Percentiles rank a stretch among this genome's conserved stretches.
Evolutionary conservation across 2,888 invertebrate species (phyloP).

Genomic region (Iphiclides podalirius): DNA sequence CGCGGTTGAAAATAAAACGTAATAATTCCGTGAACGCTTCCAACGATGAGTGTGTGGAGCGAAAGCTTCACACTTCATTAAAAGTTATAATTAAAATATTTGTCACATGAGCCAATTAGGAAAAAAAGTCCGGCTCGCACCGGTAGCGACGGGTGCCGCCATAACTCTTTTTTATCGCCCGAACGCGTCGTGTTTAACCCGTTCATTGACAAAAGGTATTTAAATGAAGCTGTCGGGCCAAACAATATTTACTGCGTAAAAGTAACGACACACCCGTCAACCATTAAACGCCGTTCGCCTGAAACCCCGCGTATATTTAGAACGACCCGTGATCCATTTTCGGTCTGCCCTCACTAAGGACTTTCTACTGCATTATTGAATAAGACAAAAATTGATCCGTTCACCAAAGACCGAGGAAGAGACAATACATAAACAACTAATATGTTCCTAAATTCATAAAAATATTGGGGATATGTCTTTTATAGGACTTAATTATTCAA

Average conservation of each 20-base stretch:
- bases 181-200: conserved; percentile 67
- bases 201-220: conserved; percentile 80
- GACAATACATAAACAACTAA: too few relatives aligned
- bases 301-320: conserved; percentile 45
- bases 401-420: too few relatives aligned
- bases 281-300: conserved; percentile 54
- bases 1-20: conserved; percentile 3
- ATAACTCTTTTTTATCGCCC: conserved; percentile 76
- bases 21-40: background rate
- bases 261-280: conserved; percentile 54
- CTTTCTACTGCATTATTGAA: too few relatives aligned
- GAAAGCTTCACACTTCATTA: conserved; percentile 22
- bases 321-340: conserved; percentile 12
- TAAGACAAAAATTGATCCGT: too few relatives aligned
- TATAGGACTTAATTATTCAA: too few relatives aligned
- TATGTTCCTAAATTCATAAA: too few relatives aligned
- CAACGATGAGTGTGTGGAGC: too few relatives aligned
- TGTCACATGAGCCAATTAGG: conserved; percentile 65
- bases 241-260: conserved; percentile 69
- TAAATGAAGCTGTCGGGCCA: conserved; percentile 75
- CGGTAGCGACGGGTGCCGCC: conserved; percentile 56
- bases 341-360: background rate
- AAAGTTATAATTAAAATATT: conserved; percentile 67
- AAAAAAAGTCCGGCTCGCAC: conserved; percentile 49
- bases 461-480: too few relatives aligned